Evolutionary conservation across 2,888 invertebrate genomes (phyloP), one percentile per base, ranked within the genome.

Genomic region (Gandaritis pyraliata): DNA sequence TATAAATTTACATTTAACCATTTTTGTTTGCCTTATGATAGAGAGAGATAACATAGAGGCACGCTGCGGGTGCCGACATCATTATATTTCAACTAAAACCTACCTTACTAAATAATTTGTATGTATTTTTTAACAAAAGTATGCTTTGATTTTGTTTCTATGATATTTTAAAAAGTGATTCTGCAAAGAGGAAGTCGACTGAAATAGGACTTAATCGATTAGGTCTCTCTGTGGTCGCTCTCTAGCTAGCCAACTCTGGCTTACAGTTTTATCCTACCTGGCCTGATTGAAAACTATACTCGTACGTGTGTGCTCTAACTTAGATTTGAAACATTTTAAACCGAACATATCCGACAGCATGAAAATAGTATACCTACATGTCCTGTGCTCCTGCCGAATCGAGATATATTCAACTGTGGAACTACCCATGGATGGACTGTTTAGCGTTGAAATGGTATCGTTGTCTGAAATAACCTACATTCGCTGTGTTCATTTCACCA

Each of bases 21-120:
- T 70, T 69, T 72, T 80, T 81, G 83, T 85, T 84, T 82, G 74
- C 66, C 67, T 69, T 68, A 77, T 51, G 16, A 43, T 43, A 43
- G 43, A 53, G 74, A 43, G 43, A 53, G 74, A 66, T 70, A 66
- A 70, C 57, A 62, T 46, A 65, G 81, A 80, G 85, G 85, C 81
- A 65, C 82, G 62, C 41, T 65, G 59, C 71, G 80, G 83, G 83
- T 77, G 73, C 49, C 1, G 49, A 49, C 12, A 36, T 3, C 16
- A 29, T 47, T 30, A 38, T 38, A 38, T 38, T 38, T 11, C 10
- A 33, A 2, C 29, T 33, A 33, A 10, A 10, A 33, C 33, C 5
- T 33, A 10, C 10, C 10, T 33, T 33, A 29, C n/a, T n/a, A n/a
- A 33, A 33, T 10, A 7, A 33, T 33, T 33, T 2, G 5, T 33